phyloP scores from a whole-genome alignment of 2,888 invertebrate genomes.

The Leptopilina myrica region DNA sequence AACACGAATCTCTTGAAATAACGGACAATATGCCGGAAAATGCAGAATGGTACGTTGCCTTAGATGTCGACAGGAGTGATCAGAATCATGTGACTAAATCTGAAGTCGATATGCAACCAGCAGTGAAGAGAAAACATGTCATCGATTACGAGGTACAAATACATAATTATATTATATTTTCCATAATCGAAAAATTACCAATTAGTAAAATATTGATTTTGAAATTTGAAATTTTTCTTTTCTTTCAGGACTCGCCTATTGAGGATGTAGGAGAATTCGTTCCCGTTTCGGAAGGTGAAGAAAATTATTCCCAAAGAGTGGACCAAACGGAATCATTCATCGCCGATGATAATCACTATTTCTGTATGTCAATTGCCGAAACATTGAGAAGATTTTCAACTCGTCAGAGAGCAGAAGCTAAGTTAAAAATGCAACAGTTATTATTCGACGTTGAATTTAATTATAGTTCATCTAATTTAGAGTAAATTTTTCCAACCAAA shows the following conservation, averaged over 20 bases:
- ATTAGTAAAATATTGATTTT: background rate
- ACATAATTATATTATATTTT: background rate
- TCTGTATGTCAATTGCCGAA: slow-evolving; percentile 32
- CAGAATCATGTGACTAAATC: slow-evolving; percentile 17
- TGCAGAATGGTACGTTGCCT: slow-evolving; percentile 24
- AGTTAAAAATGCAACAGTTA: slow-evolving; percentile 31
- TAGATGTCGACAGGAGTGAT: slow-evolving; percentile 14
- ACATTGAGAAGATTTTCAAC: slow-evolving; percentile 28
- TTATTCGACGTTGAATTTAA: slow-evolving; percentile 34
- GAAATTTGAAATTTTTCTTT: background rate
- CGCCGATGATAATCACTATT: slow-evolving; percentile 35
- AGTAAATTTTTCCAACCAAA: background rate
- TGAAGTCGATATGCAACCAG: background rate
- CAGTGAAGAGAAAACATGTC: background rate
- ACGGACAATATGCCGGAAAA: slow-evolving; percentile 7
- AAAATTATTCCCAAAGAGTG: slow-evolving; percentile 14
- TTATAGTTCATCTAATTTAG: slow-evolving; percentile 1
- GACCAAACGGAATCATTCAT: slow-evolving; percentile 30
- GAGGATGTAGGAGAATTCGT: slow-evolving; percentile 9
- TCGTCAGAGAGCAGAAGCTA: slow-evolving; percentile 32
- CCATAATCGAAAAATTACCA: too few species aligned
- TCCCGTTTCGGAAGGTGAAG: slow-evolving; percentile 33
- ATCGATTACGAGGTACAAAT: slow-evolving; percentile 29
- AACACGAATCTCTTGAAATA: background rate
- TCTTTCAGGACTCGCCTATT: background rate